Base-by-base conservation (phyloP, 2,797 vertebrate species). In the Champsocephalus esox region DNA sequence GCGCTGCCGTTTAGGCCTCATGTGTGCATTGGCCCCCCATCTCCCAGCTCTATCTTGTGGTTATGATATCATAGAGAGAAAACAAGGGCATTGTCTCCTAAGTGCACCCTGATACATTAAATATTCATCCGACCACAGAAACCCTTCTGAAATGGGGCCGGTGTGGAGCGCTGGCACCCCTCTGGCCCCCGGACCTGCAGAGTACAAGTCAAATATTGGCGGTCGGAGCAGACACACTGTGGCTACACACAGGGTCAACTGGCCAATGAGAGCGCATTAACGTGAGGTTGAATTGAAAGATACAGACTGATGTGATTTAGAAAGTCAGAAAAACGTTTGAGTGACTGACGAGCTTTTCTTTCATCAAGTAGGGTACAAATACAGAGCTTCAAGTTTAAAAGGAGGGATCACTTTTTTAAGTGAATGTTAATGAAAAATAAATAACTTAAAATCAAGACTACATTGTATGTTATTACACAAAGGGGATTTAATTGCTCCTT, bases 11-110 rank as follows among this genome's bases (percentile, higher is more conserved):
- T 89, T 85, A 89, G 88, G 87, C 91, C 91, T 93, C 91, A 87
- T 89, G 91, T 93, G 87, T 87, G 88, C 89, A 85, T 65, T 79
- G 89, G 80, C 82, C 88, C 89, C 34, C 91, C 88, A 89, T 91
- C 92, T 93, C 89, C 90, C 91, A 89, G 89, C 89, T 91, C 93
- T 93, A 94, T 94, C 90, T 94, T 96, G 95, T 92, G 95, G 95
- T 96, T 96, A 96, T 96, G 95, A 96, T 95, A 96, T 96, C 94
- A 96, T 95, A 93, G 90, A 83, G 79, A 94, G 92, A 94, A 94
- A 95, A 94, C 87, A 84, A 91, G 82, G 83, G 88, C 93, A 93
- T 95, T 94, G 90, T 92, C 91, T 92, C 87, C 94, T 96, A 96
- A 95, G 94, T 96, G 94, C 94, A 95, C 91, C 90, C 92, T 90